Percentiles rank a stretch among this genome's conserved stretches.
phyloP scores from a whole-genome alignment of 2,888 invertebrate species.

The Pasiphila rectangulata region DNA sequence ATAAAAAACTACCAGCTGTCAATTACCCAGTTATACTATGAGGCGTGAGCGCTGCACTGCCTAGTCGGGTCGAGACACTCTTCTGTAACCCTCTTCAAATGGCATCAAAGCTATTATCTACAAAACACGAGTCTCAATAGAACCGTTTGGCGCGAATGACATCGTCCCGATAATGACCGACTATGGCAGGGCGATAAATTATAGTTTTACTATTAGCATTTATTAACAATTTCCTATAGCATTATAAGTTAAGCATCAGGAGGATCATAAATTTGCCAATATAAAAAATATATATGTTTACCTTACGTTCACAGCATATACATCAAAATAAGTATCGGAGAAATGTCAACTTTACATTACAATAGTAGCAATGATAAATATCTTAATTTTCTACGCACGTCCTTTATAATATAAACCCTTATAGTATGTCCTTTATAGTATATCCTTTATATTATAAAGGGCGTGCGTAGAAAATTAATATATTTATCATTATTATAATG shows the following conservation, averaged over 20 bases:
- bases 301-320: conserved; percentile 15
- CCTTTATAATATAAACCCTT: too few species aligned
- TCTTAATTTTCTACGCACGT: too few species aligned
- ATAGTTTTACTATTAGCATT: conserved; percentile 25
- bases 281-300: conserved; percentile 23
- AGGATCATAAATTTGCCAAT: conserved; percentile 15
- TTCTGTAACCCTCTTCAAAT: conserved; percentile 38
- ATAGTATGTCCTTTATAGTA: too few species aligned
- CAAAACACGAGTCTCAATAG: conserved; percentile 26
- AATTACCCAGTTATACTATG: conserved; percentile 39
- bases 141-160: conserved; percentile 33
- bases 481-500: conserved; percentile 14
- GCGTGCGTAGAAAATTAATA: conserved; percentile 27
- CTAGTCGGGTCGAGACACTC: conserved; percentile 26
- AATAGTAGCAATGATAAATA: too few species aligned
- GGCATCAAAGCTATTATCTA: conserved; percentile 25
- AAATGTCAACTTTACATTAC: conserved; percentile 22
- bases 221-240: conserved; percentile 20
- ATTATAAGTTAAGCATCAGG: conserved; percentile 15
- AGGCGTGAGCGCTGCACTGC: conserved; percentile 27
- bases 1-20: conserved; percentile 44
- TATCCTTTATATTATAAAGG: too few species aligned
- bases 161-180: conserved; percentile 18
- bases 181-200: conserved; percentile 22
- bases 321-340: conserved; percentile 12